Evolutionary conservation across 2,113 vertebrate species (phyloP).

Genomic region (Anarrhichthys ocellatus): DNA sequence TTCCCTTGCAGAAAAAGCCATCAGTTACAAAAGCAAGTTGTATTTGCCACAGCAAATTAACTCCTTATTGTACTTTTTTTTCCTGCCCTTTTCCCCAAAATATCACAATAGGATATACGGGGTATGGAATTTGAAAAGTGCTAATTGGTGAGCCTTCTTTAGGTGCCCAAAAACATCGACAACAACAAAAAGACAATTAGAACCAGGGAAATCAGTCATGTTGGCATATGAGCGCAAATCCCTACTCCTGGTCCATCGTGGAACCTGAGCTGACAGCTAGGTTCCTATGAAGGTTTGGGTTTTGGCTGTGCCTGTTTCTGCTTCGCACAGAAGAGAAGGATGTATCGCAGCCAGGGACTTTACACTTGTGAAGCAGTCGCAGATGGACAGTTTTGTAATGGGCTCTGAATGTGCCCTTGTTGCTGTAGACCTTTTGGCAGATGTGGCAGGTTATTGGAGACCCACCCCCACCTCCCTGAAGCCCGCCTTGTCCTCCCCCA

Average conservation of each 20-base stretch:
- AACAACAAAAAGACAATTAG: conserved; percentile 34
- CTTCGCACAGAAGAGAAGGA: conserved; percentile 97
- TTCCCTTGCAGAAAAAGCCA: background rate
- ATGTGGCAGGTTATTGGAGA: conserved; percentile 94
- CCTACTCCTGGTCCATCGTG: conserved; percentile 70
- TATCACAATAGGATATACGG: conserved; percentile 6
- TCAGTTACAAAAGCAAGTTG: conserved; percentile 4
- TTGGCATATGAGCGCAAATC: conserved; percentile 18
- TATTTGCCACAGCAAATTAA: background rate
- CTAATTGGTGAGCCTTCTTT: conserved; percentile 59
- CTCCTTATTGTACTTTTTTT: conserved; percentile 8
- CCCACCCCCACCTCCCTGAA: conserved; percentile 77
- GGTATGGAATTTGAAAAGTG: conserved; percentile 63
- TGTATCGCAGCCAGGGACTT: conserved; percentile 93
- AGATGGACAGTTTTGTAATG: conserved; percentile 99
- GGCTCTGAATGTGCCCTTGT: conserved; percentile 96
- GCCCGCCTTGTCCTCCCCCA: conserved; percentile 68
- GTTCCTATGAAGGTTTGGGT: conserved; percentile 96
- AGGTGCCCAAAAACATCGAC: conserved; percentile 34
- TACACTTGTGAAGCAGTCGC: conserved; percentile 95
- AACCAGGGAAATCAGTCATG: conserved; percentile 33
- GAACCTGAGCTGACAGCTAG: conserved; percentile 75
- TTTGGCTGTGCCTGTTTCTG: conserved; percentile 97
- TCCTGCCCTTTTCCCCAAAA: conserved; percentile 8
- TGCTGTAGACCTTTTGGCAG: conserved; percentile 97